These are phyloP conservation scores for Halictus rubicundus DNA, from an alignment of 1,140 invertebrate genomes.

Conservation along the genomic window DNA sequence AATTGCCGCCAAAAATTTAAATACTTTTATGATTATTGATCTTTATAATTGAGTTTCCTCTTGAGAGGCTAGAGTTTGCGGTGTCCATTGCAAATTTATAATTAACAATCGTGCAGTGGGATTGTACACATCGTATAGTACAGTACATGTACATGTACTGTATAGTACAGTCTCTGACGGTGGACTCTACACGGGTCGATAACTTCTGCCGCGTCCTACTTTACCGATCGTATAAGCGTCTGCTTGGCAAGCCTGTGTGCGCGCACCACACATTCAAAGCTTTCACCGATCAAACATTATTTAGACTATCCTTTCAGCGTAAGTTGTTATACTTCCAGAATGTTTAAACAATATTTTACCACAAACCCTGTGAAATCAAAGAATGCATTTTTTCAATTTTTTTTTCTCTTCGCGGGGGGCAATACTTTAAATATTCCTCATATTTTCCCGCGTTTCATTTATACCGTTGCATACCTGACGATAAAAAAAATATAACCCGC, in stretches of 20 bases:
- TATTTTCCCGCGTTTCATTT: background rate
- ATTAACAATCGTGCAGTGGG: background rate
- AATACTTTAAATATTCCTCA: background rate
- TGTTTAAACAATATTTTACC: background rate
- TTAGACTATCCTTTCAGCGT: background rate
- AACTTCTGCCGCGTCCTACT: constrained; percentile 49
- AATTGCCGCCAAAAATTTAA: too few species aligned
- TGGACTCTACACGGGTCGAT: constrained; percentile 45
- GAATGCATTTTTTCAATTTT: background rate
- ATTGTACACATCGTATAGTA: background rate
- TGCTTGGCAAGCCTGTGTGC: background rate
- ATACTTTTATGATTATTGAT: background rate
- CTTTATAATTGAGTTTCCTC: background rate
- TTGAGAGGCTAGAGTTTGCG: background rate
- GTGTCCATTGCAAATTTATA: background rate
- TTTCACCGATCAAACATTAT: too few species aligned
- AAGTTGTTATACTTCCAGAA: too few species aligned
- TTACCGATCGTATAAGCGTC: constrained; percentile 60
- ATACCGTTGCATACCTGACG: background rate
- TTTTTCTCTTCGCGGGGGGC: background rate
- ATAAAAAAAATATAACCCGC: background rate
- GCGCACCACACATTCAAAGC: background rate
- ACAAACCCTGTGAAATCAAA: background rate
- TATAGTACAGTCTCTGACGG: background rate
- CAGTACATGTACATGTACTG: too few species aligned